Evolutionary conservation across 2,888 invertebrate species (phyloP), one percentile per base, ranked within the genome.

Genomic region (Pelosia muscerda): DNA sequence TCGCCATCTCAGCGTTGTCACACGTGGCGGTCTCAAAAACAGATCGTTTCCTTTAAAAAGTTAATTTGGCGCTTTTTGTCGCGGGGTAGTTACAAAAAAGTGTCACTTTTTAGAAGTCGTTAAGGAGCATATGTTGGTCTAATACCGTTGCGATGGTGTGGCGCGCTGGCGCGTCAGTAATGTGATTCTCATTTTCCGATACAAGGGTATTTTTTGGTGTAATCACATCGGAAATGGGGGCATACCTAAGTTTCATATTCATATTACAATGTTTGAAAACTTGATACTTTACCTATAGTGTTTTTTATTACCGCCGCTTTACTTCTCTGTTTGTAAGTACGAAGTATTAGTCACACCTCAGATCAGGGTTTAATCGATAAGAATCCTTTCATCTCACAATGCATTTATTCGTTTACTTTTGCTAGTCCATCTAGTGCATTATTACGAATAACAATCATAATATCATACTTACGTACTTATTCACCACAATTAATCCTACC

Each of bases 1-100:
- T 87, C 87, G 84, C 86, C 86, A 85, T 85, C 86, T 78, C 82
- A 73, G 75, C 83, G 80, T 84, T 88, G 89, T 92, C 93, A 93
- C 94, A 95, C 94, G 93, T 94, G 94, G 93, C 91, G 87, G 84
- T 81, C 85, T 88, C 87, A 88, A 92, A 93, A 94, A 94, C 94
- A 92, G 92, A 94, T 94, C 90, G 93, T 92, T 94, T 94, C 94
- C 94, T 94, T 91, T 94, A 94, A 94, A 94, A 94, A 93, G 93
- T 93, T 94, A 94, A 95, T 94, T 93, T 93, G 91, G 86, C 90
- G 84, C 88, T 94, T 94, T 94, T 94, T 94, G 88, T 92, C 72
- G 69, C 71, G 73, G 74, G 81, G 81, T 76, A 82, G 84, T 78
- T 83, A 92, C 89, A 93, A 92, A 92, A 81, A 92, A 89, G 89